Evolutionary conservation across 2,888 invertebrate genomes (phyloP).

Genomic region (Aelia acuminata): DNA sequence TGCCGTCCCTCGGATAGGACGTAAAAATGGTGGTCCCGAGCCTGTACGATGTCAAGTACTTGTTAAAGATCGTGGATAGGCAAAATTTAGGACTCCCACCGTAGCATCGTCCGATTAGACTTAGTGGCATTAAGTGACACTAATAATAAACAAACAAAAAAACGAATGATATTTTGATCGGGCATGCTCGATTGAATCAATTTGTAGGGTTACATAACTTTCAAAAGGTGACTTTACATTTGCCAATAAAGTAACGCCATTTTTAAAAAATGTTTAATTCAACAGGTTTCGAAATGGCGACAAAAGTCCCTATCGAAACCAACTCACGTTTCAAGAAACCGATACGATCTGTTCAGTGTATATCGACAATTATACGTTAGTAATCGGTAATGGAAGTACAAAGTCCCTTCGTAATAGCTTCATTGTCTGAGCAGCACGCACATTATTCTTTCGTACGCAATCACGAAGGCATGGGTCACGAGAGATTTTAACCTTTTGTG

Average conservation of each 20-base stretch:
- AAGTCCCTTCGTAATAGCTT: neutral
- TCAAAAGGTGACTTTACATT: neutral
- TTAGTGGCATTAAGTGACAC: no score
- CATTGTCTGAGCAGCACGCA: neutral
- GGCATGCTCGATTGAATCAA: neutral
- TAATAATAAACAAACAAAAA: no score
- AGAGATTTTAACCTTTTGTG: neutral
- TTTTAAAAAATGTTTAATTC: conserved; percentile 19
- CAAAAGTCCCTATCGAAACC: neutral
- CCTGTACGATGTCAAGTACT: no score
- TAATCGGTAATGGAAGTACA: conserved; percentile 25
- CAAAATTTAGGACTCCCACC: no score
- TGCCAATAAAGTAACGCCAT: conserved; percentile 1
- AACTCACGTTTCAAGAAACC: neutral
- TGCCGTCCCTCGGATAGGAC: no score
- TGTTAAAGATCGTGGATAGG: no score
- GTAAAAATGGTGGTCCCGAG: no score
- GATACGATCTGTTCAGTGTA: neutral
- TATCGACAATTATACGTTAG: conserved; percentile 16
- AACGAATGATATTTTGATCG: neutral
- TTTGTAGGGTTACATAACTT: neutral
- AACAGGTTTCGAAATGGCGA: neutral
- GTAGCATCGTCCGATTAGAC: no score
- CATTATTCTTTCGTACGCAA: neutral
- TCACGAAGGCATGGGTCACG: neutral